A percentile compares a stretch with the other conserved stretches of the same genome.
phyloP scores from a whole-genome alignment of 2,888 invertebrate genomes.

The Cheilosia impressa region DNA sequence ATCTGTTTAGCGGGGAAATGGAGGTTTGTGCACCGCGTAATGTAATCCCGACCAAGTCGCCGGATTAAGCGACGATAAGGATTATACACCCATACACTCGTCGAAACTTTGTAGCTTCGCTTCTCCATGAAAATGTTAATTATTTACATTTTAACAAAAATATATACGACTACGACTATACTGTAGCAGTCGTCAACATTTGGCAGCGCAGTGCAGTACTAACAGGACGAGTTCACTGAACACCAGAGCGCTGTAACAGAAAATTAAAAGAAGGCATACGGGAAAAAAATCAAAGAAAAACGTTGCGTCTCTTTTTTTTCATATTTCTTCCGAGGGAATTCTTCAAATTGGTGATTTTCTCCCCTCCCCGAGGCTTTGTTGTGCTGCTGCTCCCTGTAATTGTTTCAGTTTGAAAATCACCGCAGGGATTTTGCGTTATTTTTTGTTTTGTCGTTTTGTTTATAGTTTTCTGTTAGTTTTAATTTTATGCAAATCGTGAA shows the following conservation, averaged over 20 bases:
- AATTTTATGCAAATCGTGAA: slow-evolving; percentile 70
- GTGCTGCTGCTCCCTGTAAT: slow-evolving; percentile 57
- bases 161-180: slow-evolving; percentile 12
- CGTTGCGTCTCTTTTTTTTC: slow-evolving; percentile 25
- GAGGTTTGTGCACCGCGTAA: slow-evolving; percentile 70
- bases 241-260: slow-evolving; percentile 20
- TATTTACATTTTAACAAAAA: slow-evolving; percentile 71
- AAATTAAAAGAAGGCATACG: slow-evolving; percentile 14
- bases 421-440: slow-evolving; percentile 61
- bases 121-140: slow-evolving; percentile 69
- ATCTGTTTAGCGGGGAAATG: slow-evolving; percentile 69
- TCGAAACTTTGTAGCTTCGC: slow-evolving; percentile 50
- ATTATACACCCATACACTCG: slow-evolving; percentile 37
- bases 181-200: slow-evolving; percentile 44
- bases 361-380: slow-evolving; percentile 43
- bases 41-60: slow-evolving; percentile 66
- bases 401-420: slow-evolving; percentile 67
- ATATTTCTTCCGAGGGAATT: slow-evolving; percentile 59
- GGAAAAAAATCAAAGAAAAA: slow-evolving; percentile 1
- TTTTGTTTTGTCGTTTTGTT: slow-evolving; percentile 24
- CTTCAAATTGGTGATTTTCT: slow-evolving; percentile 67
- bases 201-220: slow-evolving; percentile 31
- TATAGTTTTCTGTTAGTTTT: slow-evolving; percentile 67
- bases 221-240: slow-evolving; percentile 21
- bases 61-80: slow-evolving; percentile 71